Evolutionary conservation across 2,888 invertebrate species (phyloP).

Genomic region (Phyllotreta cruciferae): DNA sequence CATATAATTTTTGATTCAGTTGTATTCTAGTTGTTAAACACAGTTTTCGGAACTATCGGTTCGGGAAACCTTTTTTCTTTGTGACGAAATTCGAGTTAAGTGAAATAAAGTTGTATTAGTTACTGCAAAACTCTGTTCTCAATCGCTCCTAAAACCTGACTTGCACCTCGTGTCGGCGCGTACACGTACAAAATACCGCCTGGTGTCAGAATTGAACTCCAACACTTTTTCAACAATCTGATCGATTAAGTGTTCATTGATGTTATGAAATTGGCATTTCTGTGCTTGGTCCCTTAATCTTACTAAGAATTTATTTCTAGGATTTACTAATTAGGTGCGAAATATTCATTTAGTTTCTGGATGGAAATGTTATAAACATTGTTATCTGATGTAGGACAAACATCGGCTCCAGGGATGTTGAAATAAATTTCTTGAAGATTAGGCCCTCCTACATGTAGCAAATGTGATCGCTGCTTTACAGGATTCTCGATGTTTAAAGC

Average conservation of each 20-base stretch:
- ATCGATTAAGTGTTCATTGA: constrained; percentile 34
- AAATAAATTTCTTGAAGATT: constrained; percentile 41
- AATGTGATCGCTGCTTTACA: constrained; percentile 32
- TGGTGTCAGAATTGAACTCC: no score
- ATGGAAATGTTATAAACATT: constrained; percentile 38
- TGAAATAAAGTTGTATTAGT: no score
- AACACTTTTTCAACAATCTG: constrained; percentile 35
- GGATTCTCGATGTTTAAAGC: constrained; percentile 33
- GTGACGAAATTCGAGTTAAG: no score
- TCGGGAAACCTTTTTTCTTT: no score
- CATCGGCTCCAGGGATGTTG: constrained; percentile 38
- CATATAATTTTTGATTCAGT: no score
- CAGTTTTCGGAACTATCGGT: no score
- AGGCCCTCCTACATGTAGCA: constrained; percentile 40
- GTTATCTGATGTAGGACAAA: constrained; percentile 16
- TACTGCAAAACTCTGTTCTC: no score
- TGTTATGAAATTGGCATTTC: constrained; percentile 46
- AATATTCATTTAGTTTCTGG: constrained; percentile 42
- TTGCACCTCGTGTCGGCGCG: no score
- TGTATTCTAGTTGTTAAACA: no score
- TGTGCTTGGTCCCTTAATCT: constrained; percentile 46
- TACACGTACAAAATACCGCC: no score
- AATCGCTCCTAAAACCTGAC: no score
- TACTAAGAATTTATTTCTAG: constrained; percentile 41
- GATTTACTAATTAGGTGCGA: no score